These are phyloP conservation scores for Acanthosepion esculentum DNA, from an alignment of 2,888 invertebrate species.

Conservation along the genomic window DNA sequence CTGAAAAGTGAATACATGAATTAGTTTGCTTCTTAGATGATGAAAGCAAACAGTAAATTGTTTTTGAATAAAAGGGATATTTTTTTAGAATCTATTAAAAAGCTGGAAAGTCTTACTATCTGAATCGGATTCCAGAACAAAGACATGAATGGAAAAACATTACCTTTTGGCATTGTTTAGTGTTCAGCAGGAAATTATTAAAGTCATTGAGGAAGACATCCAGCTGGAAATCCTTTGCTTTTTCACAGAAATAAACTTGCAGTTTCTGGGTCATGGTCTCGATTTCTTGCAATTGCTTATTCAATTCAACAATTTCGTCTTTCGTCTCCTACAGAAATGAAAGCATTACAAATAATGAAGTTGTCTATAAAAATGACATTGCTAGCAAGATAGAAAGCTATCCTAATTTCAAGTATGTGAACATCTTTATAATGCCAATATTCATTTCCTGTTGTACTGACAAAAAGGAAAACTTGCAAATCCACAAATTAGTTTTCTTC, in stretches of 20 bases:
- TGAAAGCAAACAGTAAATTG: too few relatives aligned
- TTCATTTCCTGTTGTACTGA: too few relatives aligned
- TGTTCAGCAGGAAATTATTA: constrained; percentile 85
- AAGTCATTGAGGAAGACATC: constrained; percentile 95
- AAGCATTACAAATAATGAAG: neutral
- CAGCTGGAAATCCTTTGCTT: constrained; percentile 88
- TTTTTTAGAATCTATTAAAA: too few relatives aligned
- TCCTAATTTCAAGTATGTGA: too few relatives aligned
- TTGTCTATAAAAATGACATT: neutral
- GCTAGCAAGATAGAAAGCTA: neutral
- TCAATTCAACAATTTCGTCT: constrained; percentile 73
- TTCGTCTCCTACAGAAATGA: constrained; percentile 55
- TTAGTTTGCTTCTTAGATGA: too few relatives aligned
- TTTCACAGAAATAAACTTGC: constrained; percentile 95
- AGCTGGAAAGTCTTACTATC: too few relatives aligned
- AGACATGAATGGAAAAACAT: neutral
- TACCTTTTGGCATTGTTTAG: constrained; percentile 75
- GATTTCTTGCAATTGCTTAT: constrained; percentile 87
- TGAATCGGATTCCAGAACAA: neutral
- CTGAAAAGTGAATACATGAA: too few relatives aligned
- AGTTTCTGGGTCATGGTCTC: constrained; percentile 86
- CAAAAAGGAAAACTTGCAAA: too few relatives aligned
- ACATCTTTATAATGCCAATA: too few relatives aligned
- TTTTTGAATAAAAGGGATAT: too few relatives aligned
- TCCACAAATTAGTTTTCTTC: too few relatives aligned